Base-by-base conservation (phyloP, 2,888 invertebrate species). In the Oligia strigilis region DNA sequence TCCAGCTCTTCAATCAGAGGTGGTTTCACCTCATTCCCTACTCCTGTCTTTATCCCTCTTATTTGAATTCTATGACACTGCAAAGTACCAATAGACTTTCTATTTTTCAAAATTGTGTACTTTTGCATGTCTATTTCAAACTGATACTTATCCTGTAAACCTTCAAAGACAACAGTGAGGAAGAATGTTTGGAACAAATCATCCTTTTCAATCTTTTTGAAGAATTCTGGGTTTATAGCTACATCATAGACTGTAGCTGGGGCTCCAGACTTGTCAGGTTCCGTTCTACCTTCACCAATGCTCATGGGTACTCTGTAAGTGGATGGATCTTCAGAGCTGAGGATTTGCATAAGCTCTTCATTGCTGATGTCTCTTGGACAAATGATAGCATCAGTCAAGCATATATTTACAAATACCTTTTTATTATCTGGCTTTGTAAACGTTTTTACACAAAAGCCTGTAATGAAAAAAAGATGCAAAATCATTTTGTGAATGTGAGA, bases 301-400 rank as follows among this genome's bases (percentile, higher is more conserved):
- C 99, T 99, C 98, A 99, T 98, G 0, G 99, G 99, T 69, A 99
- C 98, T 83, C 98, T 97, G 94, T 98, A 99, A 71, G 97, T 97
- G 6, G 98, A 97, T 0, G 98, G 98, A 73, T 98, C 98, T 77
- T 98, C 97, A 0, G 98, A 98, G 82, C 97, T 97, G 46, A 99
- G 94, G 77, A 98, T 97, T 80, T 97, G 97, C 87, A 98, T 96
- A 2, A 99, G 96, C 90, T 98, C 98, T 77, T 98, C 98, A 92
- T 98, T 98, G 2, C 97, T 97, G 65, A 98, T 97, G 89, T 98
- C 98, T 89, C 97, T 97, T 2, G 98, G 98, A 78, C 98, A 95
- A 17, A 98, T 98, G 87, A 98, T 98, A 67, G 98, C 98, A 85
- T 98, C 98, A 1, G 98, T 98, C 82, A 98, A 97, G 92, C 99